Conservation (phyloP, 2,113 vertebrate species). For the Tetraodon nigroviridis region DNA sequence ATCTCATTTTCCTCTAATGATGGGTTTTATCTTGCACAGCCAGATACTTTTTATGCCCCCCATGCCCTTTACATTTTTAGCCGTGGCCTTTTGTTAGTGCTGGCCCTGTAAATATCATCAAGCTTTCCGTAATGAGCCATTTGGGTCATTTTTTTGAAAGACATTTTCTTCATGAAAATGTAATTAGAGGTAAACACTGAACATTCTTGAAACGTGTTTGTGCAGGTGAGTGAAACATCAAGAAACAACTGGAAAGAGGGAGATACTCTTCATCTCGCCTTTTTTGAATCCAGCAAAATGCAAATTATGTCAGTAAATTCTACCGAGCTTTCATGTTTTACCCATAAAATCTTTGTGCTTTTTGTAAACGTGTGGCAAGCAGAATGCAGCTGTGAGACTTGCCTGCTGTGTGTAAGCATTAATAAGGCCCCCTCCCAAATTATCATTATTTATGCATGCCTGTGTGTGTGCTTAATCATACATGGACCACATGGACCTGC, state of each 20-base stretch:
- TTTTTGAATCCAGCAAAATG: constrained; percentile 51
- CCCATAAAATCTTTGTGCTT: constrained; percentile 2
- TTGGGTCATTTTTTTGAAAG: constrained; percentile 3
- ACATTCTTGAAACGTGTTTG: constrained; percentile 22
- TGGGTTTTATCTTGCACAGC: constrained; percentile 65
- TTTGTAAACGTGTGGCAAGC: constrained; percentile 1
- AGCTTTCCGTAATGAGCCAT: constrained; percentile 37
- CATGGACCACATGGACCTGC: constrained; percentile 17
- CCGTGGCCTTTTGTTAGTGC: constrained; percentile 53
- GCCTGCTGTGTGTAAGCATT: constrained; percentile 11
- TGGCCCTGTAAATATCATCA: constrained; percentile 52
- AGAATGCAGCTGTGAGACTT: constrained; percentile 12
- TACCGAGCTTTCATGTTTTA: constrained; percentile 48
- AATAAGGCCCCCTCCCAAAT: constrained; percentile 29
- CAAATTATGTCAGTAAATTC: constrained; percentile 47
- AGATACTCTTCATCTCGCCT: constrained; percentile 44
- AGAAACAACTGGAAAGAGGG: constrained; percentile 36
- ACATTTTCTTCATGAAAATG: constrained; percentile 37
- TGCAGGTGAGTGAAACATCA: constrained; percentile 49
- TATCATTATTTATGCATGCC: constrained; percentile 17
- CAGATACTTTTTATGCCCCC: constrained; percentile 70
- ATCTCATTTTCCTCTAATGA: constrained; percentile 68
- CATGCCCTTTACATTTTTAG: constrained; percentile 67
- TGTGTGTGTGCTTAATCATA: constrained; percentile 44
- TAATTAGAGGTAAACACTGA: constrained; percentile 37